These are phyloP conservation scores for Paracanthobrama guichenoti DNA, from an alignment of 2,113 vertebrate species.

Conservation along the genomic window DNA sequence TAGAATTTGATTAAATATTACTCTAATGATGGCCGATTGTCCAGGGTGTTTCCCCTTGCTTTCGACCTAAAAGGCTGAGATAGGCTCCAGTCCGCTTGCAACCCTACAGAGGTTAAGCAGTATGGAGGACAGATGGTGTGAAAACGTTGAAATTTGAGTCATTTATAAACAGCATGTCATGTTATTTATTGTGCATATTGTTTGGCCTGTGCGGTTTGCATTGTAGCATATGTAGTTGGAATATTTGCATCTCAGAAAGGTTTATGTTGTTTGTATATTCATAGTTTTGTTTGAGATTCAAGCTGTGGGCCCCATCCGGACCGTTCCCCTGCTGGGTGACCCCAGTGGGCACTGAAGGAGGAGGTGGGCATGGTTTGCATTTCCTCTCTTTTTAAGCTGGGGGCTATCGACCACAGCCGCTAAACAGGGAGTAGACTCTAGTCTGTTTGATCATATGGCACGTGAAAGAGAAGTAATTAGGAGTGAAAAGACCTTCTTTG, in stretches of 20 bases:
- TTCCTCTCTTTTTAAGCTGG: slow-evolving; percentile 39
- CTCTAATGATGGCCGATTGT: no score
- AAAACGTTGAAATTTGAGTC: neutral
- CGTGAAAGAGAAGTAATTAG: slow-evolving; percentile 39
- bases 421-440: slow-evolving; percentile 25
- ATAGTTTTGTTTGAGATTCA: slow-evolving; percentile 10
- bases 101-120: neutral
- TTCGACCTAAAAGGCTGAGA: no score
- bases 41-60: no score
- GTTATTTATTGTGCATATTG: neutral
- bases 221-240: neutral
- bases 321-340: slow-evolving; percentile 32
- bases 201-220: neutral
- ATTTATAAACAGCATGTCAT: neutral
- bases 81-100: no score
- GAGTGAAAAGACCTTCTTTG: slow-evolving; percentile 37
- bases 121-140: neutral
- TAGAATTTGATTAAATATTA: no score
- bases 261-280: slow-evolving; percentile 19
- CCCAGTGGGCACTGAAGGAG: slow-evolving; percentile 12
- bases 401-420: slow-evolving; percentile 12
- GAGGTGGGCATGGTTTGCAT: slow-evolving; percentile 46
- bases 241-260: slow-evolving; percentile 9
- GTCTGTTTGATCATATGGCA: slow-evolving; percentile 22
- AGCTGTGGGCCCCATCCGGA: neutral